Evolutionary conservation across 2,113 vertebrate genomes (phyloP).

Genomic region (Atlantisia rogersi): DNA sequence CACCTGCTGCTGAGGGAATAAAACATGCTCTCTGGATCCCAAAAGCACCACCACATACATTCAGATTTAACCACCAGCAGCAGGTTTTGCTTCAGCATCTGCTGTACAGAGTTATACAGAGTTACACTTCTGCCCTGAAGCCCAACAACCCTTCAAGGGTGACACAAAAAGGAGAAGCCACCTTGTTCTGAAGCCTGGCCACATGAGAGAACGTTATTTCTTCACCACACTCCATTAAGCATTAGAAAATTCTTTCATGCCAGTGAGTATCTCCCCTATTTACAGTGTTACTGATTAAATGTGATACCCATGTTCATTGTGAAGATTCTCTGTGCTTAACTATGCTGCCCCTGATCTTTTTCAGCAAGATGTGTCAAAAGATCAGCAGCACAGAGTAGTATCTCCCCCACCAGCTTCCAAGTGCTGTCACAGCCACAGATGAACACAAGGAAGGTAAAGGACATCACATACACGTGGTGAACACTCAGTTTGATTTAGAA

Average conservation of each 20-base stretch:
- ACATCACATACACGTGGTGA: not conserved
- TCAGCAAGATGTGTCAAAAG: not conserved
- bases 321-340: not conserved
- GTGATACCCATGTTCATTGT: not conserved
- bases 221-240: not conserved
- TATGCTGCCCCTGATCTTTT: not conserved
- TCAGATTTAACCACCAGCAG: not conserved
- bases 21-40: not conserved
- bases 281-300: not conserved
- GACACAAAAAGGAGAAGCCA: not conserved
- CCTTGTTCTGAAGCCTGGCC: not conserved
- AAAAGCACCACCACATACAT: not conserved
- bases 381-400: not conserved
- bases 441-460: not conserved
- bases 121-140: too few relatives aligned
- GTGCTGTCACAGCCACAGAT: not conserved
- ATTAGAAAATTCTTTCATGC: not conserved
- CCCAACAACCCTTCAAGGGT: not conserved
- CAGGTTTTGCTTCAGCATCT: too few relatives aligned
- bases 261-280: not conserved
- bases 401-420: not conserved
- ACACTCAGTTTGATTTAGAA: not conserved
- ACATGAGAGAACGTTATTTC: too few relatives aligned
- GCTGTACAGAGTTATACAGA: too few relatives aligned
- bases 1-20: not conserved